Evolutionary conservation across 2,113 vertebrate genomes (phyloP).

Genomic region (Pantherophis guttatus): DNA sequence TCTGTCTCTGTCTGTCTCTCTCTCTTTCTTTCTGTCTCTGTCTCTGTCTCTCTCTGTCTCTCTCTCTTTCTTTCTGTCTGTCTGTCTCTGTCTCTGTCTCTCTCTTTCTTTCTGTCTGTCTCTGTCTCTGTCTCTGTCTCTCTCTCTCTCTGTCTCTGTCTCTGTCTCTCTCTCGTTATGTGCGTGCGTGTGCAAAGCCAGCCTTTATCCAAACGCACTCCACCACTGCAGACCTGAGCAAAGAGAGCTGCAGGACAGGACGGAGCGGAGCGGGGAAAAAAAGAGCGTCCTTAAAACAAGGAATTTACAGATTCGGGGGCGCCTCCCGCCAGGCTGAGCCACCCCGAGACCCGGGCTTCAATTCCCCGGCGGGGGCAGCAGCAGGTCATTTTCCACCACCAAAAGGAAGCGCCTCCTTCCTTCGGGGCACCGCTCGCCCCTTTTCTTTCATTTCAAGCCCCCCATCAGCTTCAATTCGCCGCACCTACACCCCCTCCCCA

Average conservation of each 20-base stretch:
- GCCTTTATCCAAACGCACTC: neutral
- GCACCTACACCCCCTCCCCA: too few relatives aligned
- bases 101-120: too few relatives aligned
- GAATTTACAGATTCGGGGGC: neutral
- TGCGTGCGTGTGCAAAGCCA: neutral
- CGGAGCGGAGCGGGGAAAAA: rapidly evolving
- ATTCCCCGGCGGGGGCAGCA: neutral
- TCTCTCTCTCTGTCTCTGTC: neutral
- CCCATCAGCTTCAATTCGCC: neutral
- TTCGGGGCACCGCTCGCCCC: neutral
- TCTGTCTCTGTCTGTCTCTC: too few relatives aligned
- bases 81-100: too few relatives aligned
- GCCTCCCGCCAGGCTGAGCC: neutral
- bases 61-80: too few relatives aligned
- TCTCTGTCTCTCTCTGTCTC: neutral
- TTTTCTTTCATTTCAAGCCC: neutral
- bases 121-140: neutral
- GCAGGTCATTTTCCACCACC: neutral
- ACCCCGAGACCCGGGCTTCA: neutral
- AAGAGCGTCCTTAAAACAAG: neutral
- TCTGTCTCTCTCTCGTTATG: too few relatives aligned
- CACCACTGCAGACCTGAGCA: neutral
- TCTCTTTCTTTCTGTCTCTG: neutral
- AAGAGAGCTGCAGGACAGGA: neutral
- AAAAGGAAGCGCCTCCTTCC: neutral